Conservation (phyloP, 2,797 vertebrate species). For the Sebastes oblongus region DNA sequence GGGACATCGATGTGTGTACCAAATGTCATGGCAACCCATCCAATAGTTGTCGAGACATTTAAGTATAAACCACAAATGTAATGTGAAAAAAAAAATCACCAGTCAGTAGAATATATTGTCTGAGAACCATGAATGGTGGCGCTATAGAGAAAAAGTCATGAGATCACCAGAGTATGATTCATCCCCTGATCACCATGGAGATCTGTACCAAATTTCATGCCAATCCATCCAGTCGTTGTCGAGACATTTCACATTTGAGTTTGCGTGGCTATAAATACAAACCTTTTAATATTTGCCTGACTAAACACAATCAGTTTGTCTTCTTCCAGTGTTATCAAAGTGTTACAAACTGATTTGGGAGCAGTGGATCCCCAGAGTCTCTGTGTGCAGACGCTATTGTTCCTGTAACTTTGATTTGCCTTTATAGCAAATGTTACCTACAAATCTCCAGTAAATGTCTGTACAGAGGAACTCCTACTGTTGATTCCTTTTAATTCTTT, state of each 20-base stretch:
- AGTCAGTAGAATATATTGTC: not conserved
- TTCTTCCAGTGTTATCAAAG: slow-evolving; percentile 51
- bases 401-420: slow-evolving; percentile 62
- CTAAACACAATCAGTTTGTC: slow-evolving; percentile 38
- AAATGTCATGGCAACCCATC: no score
- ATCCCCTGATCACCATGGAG: not conserved
- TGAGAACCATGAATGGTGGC: not conserved
- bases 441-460: slow-evolving; percentile 48
- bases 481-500: slow-evolving; percentile 65
- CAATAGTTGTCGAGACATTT: not conserved
- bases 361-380: slow-evolving; percentile 49
- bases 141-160: not conserved
- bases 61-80: not conserved
- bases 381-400: slow-evolving; percentile 20
- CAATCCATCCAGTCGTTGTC: no score
- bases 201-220: not conserved
- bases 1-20: not conserved
- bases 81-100: not conserved
- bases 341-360: slow-evolving; percentile 59
- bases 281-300: not conserved
- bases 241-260: not conserved
- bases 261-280: not conserved
- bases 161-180: not conserved
- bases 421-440: slow-evolving; percentile 61
- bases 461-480: slow-evolving; percentile 38